Conservation (phyloP, 2,888 invertebrate species). For the Heliconius erato region DNA sequence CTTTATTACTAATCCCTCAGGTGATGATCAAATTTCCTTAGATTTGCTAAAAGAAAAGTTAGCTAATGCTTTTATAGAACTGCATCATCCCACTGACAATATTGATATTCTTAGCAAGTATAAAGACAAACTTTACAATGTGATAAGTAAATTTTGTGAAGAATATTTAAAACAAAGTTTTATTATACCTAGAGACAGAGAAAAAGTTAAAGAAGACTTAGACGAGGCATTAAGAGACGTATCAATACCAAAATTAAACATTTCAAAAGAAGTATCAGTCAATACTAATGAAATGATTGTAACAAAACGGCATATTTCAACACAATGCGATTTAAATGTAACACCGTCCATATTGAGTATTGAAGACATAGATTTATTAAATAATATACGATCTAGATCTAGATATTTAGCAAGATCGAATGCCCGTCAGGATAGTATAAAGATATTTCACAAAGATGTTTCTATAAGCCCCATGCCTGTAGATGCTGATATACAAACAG, state of each 20-base stretch:
- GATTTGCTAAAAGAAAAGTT: conserved; percentile 67
- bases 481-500: conserved; percentile 38
- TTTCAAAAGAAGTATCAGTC: conserved; percentile 60
- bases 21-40: conserved; percentile 61
- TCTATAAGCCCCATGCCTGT: conserved; percentile 53
- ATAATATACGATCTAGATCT: conserved; percentile 29
- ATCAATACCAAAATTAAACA: conserved; percentile 60
- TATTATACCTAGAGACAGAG: conserved; percentile 55
- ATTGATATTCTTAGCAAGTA: conserved; percentile 54
- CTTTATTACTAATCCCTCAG: conserved; percentile 49
- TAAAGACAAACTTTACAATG: conserved; percentile 61
- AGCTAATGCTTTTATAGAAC: conserved; percentile 69
- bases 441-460: conserved; percentile 50
- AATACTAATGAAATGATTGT: not conserved
- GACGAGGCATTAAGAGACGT: conserved; percentile 63
- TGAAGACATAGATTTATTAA: conserved; percentile 40
- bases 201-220: conserved; percentile 61
- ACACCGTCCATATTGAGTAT: conserved; percentile 25
- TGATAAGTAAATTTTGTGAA: conserved; percentile 64
- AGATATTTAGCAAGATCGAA: conserved; percentile 10
- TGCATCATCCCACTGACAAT: conserved; percentile 60
- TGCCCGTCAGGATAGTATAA: not conserved
- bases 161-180: conserved; percentile 63
- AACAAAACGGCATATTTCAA: not conserved
- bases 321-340: conserved; percentile 16